phyloP scores from a whole-genome alignment of 2,113 vertebrate genomes.

The Sapayoa aenigma region DNA sequence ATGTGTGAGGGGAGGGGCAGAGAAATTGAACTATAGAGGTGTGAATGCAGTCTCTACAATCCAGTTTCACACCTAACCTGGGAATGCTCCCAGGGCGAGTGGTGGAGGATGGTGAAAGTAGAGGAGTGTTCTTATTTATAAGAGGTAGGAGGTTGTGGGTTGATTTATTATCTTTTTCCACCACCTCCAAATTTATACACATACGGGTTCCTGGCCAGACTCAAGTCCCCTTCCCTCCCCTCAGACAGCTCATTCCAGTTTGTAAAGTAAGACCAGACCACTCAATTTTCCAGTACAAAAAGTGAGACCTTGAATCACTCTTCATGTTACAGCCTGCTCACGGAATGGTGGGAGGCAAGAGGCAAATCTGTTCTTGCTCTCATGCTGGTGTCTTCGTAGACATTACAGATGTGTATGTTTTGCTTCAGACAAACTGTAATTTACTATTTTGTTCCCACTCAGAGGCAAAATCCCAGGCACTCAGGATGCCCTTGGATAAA shows the following conservation, averaged over 20 bases:
- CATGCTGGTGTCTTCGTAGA: background rate
- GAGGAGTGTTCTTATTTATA: background rate
- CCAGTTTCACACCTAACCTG: conserved; percentile 1
- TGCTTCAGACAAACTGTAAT: conserved; percentile 35
- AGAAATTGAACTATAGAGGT: background rate
- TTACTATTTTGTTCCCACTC: conserved; percentile 20
- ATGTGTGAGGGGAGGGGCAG: background rate
- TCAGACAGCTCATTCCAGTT: background rate
- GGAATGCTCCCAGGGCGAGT: background rate
- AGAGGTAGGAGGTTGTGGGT: background rate
- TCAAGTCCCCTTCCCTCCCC: background rate
- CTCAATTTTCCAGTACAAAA: background rate
- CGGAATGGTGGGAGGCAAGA: background rate
- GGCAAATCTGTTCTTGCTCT: background rate
- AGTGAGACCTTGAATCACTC: background rate
- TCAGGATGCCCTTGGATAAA: conserved; percentile 11
- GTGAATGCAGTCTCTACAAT: conserved; percentile 9
- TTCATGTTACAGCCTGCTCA: background rate
- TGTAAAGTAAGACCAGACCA: conserved; percentile 7
- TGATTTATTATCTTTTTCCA: background rate
- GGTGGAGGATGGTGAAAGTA: background rate
- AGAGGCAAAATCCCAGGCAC: conserved; percentile 51
- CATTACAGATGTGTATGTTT: background rate
- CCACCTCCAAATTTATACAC: background rate
- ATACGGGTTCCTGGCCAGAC: background rate